phyloP scores from a whole-genome alignment of 1,140 invertebrate species.

The Magallana gigas region DNA sequence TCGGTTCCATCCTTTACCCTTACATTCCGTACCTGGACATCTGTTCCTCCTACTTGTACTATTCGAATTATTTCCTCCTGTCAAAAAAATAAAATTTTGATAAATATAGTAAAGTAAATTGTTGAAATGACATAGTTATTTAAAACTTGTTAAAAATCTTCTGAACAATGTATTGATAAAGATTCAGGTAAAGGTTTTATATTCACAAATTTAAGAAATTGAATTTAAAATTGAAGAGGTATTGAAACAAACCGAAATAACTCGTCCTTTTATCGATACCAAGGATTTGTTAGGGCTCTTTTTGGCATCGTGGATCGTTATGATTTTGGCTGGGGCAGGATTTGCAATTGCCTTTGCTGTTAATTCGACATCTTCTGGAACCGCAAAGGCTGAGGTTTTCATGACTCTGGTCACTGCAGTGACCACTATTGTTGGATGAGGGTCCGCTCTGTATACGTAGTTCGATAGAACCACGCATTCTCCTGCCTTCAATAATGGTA shows the following conservation, averaged over 20 bases:
- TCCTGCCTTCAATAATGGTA: background rate
- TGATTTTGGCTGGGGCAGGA: background rate
- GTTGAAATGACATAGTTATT: background rate
- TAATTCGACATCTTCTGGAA: background rate
- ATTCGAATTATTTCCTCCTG: background rate
- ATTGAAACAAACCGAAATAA: background rate
- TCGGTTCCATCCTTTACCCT: background rate
- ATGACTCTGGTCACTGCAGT: background rate
- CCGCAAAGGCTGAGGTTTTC: background rate
- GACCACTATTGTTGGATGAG: background rate
- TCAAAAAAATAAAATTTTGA: background rate
- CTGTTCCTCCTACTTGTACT: background rate
- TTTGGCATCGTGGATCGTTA: background rate
- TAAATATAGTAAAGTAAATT: background rate
- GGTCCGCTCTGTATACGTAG: background rate
- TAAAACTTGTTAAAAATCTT: background rate
- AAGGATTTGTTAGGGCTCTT: background rate
- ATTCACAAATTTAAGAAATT: background rate
- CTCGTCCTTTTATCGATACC: background rate
- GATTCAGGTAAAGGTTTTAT: background rate
- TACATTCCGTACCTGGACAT: background rate
- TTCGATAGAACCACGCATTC: background rate
- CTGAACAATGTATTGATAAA: background rate
- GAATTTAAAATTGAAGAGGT: background rate
- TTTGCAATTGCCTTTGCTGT: background rate